Evolutionary conservation across 2,797 vertebrate genomes (phyloP).

Genomic region (Karalla daura): DNA sequence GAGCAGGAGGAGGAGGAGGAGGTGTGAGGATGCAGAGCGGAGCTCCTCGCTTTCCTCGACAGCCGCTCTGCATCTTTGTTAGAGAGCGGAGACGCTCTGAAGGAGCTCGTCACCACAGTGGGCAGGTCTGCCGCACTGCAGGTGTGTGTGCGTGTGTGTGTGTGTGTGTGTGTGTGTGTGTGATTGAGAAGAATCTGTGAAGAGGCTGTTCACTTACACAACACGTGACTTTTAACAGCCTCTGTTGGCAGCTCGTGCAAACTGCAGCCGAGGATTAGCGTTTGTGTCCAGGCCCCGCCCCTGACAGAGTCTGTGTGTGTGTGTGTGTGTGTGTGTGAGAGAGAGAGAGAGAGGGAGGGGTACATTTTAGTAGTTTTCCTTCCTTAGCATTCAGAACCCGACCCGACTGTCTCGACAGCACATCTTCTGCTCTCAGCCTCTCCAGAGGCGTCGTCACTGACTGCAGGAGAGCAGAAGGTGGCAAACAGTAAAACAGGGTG

Average conservation of each 20-base stretch:
- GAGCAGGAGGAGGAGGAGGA: not conserved
- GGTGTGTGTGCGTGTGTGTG: too few species aligned
- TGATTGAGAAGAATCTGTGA: conserved; percentile 1
- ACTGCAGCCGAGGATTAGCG: conserved; percentile 20
- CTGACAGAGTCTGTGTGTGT: not conserved
- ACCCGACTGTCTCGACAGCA: not conserved
- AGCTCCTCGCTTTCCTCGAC: not conserved
- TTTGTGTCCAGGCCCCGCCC: not conserved
- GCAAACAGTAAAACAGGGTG: not conserved
- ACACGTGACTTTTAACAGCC: conserved; percentile 16
- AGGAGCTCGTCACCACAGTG: not conserved
- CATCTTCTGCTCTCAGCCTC: not conserved
- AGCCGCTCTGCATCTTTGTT: not conserved
- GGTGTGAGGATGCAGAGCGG: not conserved
- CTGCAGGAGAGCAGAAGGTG: not conserved
- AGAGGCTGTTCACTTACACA: not conserved
- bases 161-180: too few species aligned
- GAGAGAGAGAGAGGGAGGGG: too few species aligned
- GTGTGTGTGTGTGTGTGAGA: too few species aligned
- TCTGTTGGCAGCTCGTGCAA: conserved; percentile 29
- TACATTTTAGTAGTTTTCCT: too few species aligned
- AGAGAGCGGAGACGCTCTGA: not conserved
- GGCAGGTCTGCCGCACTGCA: conserved; percentile 41
- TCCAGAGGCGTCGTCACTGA: not conserved
- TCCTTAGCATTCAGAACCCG: too few species aligned